Evolutionary conservation across 1,140 invertebrate genomes (phyloP), one percentile per base, ranked within the genome.

Genomic region (Bombus superbus): DNA sequence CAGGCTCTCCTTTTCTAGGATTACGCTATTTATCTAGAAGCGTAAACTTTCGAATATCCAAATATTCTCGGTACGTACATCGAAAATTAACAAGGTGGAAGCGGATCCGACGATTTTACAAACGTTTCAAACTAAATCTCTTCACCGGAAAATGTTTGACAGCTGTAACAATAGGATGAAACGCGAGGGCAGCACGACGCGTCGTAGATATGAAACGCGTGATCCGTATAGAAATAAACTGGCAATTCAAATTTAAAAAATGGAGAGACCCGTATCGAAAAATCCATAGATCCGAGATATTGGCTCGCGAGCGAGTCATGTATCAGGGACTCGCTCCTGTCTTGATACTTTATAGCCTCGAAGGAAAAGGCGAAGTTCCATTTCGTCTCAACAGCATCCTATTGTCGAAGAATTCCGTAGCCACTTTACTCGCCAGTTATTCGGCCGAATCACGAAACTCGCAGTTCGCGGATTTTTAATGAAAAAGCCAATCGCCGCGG

Each of bases 311-410:
- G 47, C 66, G 32, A n/a, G 57, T 47, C 11, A 13, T 76, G 32
- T 38, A 35, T 10, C 13, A 53, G 32, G n/a, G n/a, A 44, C 25
- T 62, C 32, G 69, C 15, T 72, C 25, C 64, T 42, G 44, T 32
- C 69, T 83, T 71, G 62, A 40, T 71, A 78, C 44, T 83, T 57
- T 69, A 77, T 69, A 44, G 71, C 53, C 77, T 47, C 68, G 68
- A 64, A 80, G 77, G 68, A 44, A 57, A 59, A 57, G 47, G 47
- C 11, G 42, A 38, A 38, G 42, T 71, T 62, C 28, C 32, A 85
- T 79, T 73, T 80, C 35, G 35, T 28, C 53, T 25, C 53, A 18
- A 53, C 38, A 32, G 6, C 72, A 10, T 85, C 10, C 53, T 38
- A 62, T 85, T 66, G 68, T 72, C 53, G 35, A 42, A 25, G 2